Conservation (phyloP, 2,113 vertebrate species). For the Scalopus aquaticus region DNA sequence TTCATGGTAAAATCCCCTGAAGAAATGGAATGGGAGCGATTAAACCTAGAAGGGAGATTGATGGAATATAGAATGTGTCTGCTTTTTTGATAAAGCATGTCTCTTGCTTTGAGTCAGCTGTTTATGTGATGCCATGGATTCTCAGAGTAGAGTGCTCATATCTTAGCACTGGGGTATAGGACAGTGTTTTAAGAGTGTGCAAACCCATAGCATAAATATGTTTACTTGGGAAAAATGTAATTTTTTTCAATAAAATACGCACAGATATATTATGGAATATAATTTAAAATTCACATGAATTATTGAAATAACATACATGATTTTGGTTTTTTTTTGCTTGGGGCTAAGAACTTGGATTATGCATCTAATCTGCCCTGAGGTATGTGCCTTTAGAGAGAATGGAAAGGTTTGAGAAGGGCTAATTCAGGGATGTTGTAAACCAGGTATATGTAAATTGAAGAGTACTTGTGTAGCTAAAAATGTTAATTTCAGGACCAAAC, state of each 20-base stretch:
- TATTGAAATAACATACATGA: background rate
- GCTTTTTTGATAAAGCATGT: background rate
- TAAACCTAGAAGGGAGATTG: background rate
- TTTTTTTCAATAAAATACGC: too few relatives aligned
- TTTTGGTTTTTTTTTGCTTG: background rate
- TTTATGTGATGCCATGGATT: background rate
- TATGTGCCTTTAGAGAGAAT: background rate
- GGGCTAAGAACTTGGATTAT: background rate
- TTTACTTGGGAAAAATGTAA: background rate
- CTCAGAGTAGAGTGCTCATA: background rate
- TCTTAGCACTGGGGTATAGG: background rate
- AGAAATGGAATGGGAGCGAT: background rate
- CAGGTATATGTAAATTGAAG: background rate
- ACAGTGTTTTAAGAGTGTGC: background rate
- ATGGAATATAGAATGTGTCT: background rate
- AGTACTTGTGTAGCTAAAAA: background rate
- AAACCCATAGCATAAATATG: background rate
- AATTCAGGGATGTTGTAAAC: background rate
- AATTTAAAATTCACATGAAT: slow-evolving; percentile 5
- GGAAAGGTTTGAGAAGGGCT: background rate
- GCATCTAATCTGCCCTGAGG: background rate
- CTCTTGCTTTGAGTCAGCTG: background rate
- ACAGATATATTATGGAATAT: background rate
- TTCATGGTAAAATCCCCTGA: background rate
- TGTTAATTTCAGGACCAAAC: background rate